Evolutionary conservation across 2,113 vertebrate genomes (phyloP).

Genomic region (Limanda limanda): DNA sequence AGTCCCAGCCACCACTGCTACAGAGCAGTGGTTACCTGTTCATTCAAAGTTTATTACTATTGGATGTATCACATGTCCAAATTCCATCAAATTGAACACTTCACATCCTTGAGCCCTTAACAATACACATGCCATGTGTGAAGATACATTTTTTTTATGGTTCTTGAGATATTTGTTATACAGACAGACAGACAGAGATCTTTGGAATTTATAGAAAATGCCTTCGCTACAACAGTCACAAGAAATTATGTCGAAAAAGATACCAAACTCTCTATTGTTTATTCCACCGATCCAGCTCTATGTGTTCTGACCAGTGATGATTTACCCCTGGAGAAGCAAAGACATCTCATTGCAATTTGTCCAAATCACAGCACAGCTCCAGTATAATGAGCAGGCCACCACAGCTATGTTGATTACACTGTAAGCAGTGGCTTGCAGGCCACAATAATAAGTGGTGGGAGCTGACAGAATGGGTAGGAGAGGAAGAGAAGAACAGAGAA

Average conservation of each 20-base stretch:
- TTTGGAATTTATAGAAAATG: too few species aligned
- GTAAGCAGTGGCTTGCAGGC: conserved; percentile 43
- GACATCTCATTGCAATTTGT: conserved; percentile 78
- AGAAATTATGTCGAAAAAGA: neutral
- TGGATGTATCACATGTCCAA: too few species aligned
- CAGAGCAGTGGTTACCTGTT: too few species aligned
- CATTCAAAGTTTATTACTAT: too few species aligned
- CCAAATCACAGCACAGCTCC: conserved; percentile 64
- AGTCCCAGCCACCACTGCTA: too few species aligned
- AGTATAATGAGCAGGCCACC: conserved; percentile 56
- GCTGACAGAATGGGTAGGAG: conserved; percentile 25
- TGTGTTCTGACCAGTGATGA: conserved; percentile 71
- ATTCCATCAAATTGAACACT: too few species aligned
- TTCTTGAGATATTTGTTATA: too few species aligned
- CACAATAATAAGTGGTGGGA: conserved; percentile 64
- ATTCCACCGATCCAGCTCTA: conserved; percentile 63
- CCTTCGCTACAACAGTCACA: too few species aligned
- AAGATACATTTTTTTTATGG: too few species aligned
- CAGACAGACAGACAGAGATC: too few species aligned
- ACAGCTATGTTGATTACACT: conserved; percentile 71
- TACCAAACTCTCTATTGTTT: conserved; percentile 25
- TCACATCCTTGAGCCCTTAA: too few species aligned
- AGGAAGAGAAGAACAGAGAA: conserved; percentile 1
- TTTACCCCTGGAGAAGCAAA: conserved; percentile 51
- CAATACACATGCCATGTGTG: too few species aligned